These are phyloP conservation scores for Atrichornis clamosus DNA, from an alignment of 2,113 vertebrate genomes.

Conservation along the genomic window DNA sequence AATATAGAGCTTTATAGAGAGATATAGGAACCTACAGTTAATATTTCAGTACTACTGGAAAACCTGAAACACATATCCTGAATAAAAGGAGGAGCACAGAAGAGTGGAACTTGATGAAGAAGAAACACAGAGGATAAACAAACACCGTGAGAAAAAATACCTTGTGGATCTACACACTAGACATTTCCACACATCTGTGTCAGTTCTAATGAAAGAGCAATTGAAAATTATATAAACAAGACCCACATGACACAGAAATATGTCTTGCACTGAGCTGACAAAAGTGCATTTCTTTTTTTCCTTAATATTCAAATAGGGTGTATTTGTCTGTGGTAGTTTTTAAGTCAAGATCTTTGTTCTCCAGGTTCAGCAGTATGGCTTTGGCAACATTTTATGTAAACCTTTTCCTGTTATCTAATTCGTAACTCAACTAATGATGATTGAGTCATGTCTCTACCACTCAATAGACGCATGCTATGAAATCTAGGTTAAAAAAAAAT, in stretches of 20 bases:
- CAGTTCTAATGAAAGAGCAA: not conserved
- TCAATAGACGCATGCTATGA: not conserved
- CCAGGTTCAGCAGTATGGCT: not conserved
- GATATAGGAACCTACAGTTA: not conserved
- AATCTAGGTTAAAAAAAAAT: not conserved
- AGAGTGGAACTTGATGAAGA: not conserved
- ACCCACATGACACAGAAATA: not conserved
- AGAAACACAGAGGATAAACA: not conserved
- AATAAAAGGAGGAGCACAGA: not conserved
- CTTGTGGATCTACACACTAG: not conserved
- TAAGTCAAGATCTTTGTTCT: not conserved
- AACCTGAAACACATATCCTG: not conserved
- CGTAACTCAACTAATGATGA: not conserved
- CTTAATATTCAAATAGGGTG: not conserved
- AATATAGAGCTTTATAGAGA: not conserved
- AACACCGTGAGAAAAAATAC: not conserved
- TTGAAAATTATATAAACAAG: not conserved
- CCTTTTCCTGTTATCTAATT: not conserved
- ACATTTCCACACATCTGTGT: not conserved
- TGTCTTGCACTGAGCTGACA: not conserved
- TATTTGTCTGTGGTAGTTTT: not conserved
- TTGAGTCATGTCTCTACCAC: not conserved
- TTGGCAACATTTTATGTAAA: not conserved
- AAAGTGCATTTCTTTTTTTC: not conserved
- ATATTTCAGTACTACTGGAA: not conserved